These are phyloP conservation scores for Circaetus cinerascens DNA, from an alignment of 2,113 vertebrate genomes.

Conservation along the genomic window DNA sequence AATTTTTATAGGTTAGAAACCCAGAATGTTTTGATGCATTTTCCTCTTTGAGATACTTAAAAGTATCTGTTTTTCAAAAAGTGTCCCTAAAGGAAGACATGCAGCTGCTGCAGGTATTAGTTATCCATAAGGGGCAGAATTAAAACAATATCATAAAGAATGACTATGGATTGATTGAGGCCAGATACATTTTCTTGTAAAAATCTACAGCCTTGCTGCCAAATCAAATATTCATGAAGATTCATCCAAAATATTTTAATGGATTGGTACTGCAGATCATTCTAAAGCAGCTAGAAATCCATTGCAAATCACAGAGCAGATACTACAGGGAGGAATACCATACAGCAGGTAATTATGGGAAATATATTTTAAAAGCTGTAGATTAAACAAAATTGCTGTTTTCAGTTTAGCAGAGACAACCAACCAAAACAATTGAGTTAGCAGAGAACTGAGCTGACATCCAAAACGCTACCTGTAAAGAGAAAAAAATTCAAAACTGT, in stretches of 20 bases:
- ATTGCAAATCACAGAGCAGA: background rate
- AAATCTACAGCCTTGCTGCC: background rate
- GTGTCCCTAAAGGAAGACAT: background rate
- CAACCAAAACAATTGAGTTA: conserved; percentile 3
- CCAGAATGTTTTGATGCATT: background rate
- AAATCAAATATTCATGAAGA: background rate
- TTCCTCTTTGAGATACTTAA: background rate
- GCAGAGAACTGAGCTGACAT: conserved; percentile 39
- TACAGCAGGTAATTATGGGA: background rate
- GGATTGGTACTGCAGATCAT: background rate
- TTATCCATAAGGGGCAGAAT: background rate
- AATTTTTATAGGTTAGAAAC: background rate
- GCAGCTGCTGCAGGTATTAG: background rate
- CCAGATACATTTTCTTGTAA: background rate
- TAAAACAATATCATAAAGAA: background rate
- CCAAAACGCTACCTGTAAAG: background rate
- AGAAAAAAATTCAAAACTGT: conserved; percentile 6
- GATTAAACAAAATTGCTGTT: conserved; percentile 51
- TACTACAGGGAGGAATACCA: background rate
- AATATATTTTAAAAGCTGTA: conserved; percentile 28
- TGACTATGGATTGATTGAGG: background rate
- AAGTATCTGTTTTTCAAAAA: background rate
- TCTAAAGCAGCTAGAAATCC: background rate
- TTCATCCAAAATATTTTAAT: background rate
- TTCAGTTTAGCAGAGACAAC: conserved; percentile 33